Conservation (phyloP, 2,888 invertebrate species). For the Scaptomyza caliginosa region DNA sequence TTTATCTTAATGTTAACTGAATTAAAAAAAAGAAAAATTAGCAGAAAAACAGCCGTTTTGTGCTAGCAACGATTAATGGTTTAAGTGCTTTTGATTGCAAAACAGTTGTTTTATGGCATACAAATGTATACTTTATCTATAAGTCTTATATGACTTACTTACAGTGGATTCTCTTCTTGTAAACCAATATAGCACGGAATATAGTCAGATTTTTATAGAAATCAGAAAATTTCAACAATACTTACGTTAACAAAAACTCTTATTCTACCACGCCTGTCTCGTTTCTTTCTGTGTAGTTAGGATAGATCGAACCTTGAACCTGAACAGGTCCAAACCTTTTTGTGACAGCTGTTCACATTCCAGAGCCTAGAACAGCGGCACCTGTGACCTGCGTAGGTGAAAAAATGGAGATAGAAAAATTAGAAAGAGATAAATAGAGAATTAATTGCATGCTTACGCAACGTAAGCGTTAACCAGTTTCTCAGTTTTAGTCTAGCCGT, state of each 20-base stretch:
- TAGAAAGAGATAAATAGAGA: conserved; percentile 12
- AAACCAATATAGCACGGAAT: no score
- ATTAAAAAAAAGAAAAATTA: background rate
- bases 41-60: no score
- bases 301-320: no score
- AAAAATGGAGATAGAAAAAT: conserved; percentile 1
- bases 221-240: no score
- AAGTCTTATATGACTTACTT: background rate
- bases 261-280: no score
- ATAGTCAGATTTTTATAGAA: no score
- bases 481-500: conserved; percentile 7
- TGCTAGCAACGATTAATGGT: no score
- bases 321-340: conserved; percentile 11
- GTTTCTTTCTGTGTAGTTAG: no score
- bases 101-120: background rate
- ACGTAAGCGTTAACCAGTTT: conserved; percentile 43
- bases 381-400: conserved; percentile 52
- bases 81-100: background rate
- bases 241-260: no score
- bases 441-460: conserved; percentile 31
- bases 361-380: conserved; percentile 37
- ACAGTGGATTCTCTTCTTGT: no score
- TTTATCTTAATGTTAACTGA: background rate
- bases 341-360: conserved; percentile 35
- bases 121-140: background rate